A percentile compares a stretch with the other conserved stretches of the same genome.
Conservation (phyloP, 2,888 invertebrate genomes). For the Clitarchus hookeri region DNA sequence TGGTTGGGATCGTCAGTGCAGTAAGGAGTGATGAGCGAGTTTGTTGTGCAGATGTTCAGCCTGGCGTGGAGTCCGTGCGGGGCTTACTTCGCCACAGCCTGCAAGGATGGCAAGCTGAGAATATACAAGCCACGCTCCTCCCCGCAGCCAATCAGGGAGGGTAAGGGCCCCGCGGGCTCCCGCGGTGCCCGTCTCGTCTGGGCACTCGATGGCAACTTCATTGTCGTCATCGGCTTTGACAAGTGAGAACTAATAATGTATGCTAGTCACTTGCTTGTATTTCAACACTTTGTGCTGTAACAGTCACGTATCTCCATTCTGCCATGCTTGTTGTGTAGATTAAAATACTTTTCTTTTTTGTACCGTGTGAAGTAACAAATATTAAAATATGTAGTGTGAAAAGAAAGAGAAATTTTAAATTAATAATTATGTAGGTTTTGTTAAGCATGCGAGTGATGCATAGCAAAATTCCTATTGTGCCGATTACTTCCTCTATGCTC, state of each 20-base stretch:
- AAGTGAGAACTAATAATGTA: conserved; percentile 62
- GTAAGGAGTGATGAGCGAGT: neutral
- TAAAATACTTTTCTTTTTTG: too few relatives aligned
- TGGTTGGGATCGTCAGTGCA: too few relatives aligned
- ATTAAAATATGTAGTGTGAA: too few relatives aligned
- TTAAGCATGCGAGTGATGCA: too few relatives aligned
- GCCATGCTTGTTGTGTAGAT: too few relatives aligned
- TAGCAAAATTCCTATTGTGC: too few relatives aligned
- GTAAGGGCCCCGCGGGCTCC: conserved; percentile 84
- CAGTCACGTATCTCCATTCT: too few relatives aligned
- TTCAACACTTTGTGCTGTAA: conserved; percentile 20
- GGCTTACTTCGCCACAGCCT: conserved; percentile 80
- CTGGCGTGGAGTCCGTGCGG: conserved; percentile 95
- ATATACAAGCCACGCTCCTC: conserved; percentile 79
- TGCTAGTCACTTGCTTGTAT: neutral
- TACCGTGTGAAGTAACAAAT: too few relatives aligned
- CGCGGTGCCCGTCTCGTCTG: conserved; percentile 90
- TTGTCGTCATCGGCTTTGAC: conserved; percentile 91
- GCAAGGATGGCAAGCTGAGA: conserved; percentile 81
- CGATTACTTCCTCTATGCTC: too few relatives aligned
- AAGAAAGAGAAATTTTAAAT: too few relatives aligned
- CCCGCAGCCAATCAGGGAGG: conserved; percentile 69
- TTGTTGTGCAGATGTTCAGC: conserved; percentile 71
- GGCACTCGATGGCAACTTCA: conserved; percentile 83
- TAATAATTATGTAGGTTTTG: too few relatives aligned